Percentiles rank a stretch among this genome's conserved stretches.
Conservation (phyloP, 2,797 vertebrate genomes). For the Sebastes paucispinis region DNA sequence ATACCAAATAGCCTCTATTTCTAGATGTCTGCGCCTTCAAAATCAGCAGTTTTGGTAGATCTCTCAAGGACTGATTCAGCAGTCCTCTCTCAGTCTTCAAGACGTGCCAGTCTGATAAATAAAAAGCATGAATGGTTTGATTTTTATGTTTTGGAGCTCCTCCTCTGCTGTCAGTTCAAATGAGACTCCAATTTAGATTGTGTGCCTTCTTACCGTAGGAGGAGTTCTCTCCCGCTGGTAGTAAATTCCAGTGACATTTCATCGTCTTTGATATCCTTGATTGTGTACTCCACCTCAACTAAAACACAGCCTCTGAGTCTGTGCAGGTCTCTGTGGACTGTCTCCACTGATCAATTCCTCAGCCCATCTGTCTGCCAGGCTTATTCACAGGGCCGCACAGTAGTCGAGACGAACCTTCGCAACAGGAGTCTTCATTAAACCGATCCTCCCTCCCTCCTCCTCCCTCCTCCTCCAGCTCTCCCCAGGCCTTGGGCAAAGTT, state of each 20-base stretch:
- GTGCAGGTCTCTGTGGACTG: conserved; percentile 45
- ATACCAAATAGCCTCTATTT: conserved; percentile 38
- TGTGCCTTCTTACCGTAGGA: conserved; percentile 4
- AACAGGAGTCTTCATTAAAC: conserved; percentile 79
- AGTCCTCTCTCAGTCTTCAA: background rate
- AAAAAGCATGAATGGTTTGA: conserved; percentile 15
- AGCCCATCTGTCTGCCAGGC: conserved; percentile 70
- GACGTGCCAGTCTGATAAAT: conserved; percentile 25
- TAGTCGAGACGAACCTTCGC: conserved; percentile 50
- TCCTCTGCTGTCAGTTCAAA: conserved; percentile 27
- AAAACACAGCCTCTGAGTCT: conserved; percentile 52
- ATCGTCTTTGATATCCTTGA: conserved; percentile 59
- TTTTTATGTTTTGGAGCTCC: conserved; percentile 16
- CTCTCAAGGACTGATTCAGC: conserved; percentile 27
- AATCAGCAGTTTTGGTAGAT: conserved; percentile 2
- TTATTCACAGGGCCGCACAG: conserved; percentile 54
- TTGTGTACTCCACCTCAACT: conserved; percentile 49
- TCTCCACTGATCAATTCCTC: conserved; percentile 69
- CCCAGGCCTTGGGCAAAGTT: conserved; percentile 66
- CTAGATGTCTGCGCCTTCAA: conserved; percentile 13
- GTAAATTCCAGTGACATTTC: conserved; percentile 57
- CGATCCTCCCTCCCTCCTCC: conserved; percentile 39
- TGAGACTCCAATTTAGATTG: conserved; percentile 25
- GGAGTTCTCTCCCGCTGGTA: conserved; percentile 25
- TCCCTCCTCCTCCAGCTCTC: conserved; percentile 53